A percentile compares a stretch with the other conserved stretches of the same genome.
Conservation (phyloP, 92 coral and sea anemone genomes). For the Desmophyllum pertusum region DNA sequence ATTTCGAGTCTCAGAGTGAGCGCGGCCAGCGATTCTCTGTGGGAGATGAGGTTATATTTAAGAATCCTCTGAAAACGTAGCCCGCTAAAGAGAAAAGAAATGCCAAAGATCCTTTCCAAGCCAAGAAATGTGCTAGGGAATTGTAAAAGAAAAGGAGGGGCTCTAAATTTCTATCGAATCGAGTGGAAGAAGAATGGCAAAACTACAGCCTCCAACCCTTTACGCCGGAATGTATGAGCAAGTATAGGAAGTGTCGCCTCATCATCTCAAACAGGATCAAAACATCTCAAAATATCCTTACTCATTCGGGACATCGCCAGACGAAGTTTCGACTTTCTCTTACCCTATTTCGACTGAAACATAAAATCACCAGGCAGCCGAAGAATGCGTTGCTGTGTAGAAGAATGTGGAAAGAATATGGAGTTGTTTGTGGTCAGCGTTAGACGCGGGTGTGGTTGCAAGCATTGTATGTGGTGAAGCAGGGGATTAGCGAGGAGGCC, state of each 20-base stretch:
- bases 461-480: neutral
- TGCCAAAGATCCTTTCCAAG: too few relatives aligned
- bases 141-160: too few relatives aligned
- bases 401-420: too few relatives aligned
- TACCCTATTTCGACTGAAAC: neutral
- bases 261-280: neutral
- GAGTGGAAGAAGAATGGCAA: neutral
- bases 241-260: neutral
- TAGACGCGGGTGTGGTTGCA: neutral
- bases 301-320: neutral
- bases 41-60: too few relatives aligned
- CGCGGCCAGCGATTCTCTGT: too few relatives aligned
- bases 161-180: too few relatives aligned
- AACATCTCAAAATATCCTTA: neutral
- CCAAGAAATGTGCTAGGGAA: too few relatives aligned
- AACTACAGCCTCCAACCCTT: neutral
- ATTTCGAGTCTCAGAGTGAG: too few relatives aligned
- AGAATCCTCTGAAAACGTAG: too few relatives aligned
- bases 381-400: neutral
- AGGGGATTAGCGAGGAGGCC: neutral
- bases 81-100: too few relatives aligned
- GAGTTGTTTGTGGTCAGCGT: neutral
- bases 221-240: neutral
- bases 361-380: neutral
- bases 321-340: neutral